Evolutionary conservation across 1,140 invertebrate species (phyloP).

Genomic region (Agrypnia vestita): DNA sequence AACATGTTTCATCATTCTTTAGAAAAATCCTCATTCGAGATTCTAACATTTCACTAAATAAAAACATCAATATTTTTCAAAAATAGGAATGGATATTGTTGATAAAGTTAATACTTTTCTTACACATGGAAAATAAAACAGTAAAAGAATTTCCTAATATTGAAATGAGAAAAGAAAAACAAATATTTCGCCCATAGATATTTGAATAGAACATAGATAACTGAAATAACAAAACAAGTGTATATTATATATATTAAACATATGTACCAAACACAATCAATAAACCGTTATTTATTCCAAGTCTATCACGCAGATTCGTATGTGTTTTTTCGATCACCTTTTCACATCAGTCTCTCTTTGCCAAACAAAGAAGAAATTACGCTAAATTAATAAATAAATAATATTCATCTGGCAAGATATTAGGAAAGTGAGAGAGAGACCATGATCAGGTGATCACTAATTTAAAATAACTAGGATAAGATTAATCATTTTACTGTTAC

Average conservation of each 20-base stretch:
- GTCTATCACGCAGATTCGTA: slow-evolving; percentile 60
- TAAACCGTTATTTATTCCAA: slow-evolving; percentile 30
- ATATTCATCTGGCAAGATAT: slow-evolving; percentile 60
- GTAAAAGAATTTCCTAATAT: slow-evolving; percentile 28
- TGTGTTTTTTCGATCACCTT: slow-evolving; percentile 59
- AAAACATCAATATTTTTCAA: slow-evolving; percentile 2
- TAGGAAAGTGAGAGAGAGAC: slow-evolving; percentile 52
- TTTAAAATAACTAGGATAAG: slow-evolving; percentile 52
- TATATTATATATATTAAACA: slow-evolving; percentile 37
- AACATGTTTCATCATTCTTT: slow-evolving; percentile 31
- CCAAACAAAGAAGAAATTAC: slow-evolving; percentile 59
- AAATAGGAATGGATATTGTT: slow-evolving; percentile 38
- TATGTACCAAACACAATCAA: slow-evolving; percentile 53
- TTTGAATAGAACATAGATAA: too few relatives aligned
- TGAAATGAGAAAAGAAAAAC: slow-evolving; percentile 4
- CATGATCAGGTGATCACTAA: slow-evolving; percentile 50
- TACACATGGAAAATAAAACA: slow-evolving; percentile 14
- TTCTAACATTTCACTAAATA: slow-evolving; percentile 40
- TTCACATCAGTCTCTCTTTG: slow-evolving; percentile 47
- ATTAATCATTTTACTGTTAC: slow-evolving; percentile 53
- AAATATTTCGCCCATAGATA: slow-evolving; percentile 4
- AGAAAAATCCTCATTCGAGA: slow-evolving; percentile 39
- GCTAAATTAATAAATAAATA: slow-evolving; percentile 60
- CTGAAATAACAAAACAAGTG: slow-evolving; percentile 40
- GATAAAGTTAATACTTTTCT: slow-evolving; percentile 14